Evolutionary conservation across 2,888 invertebrate species (phyloP).

Genomic region (Pogonocherus hispidulus): DNA sequence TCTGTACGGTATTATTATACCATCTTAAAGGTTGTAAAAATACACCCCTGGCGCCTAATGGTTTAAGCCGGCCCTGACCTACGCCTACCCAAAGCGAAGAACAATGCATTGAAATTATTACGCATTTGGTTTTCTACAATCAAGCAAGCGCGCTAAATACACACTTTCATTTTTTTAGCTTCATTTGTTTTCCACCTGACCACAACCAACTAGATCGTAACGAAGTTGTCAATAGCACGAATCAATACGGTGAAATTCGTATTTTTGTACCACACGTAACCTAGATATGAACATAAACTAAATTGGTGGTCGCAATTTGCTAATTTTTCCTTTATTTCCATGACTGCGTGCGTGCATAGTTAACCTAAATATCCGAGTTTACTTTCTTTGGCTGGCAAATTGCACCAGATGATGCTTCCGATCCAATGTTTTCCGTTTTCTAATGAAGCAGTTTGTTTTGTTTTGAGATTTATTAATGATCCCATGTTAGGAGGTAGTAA

Average conservation of each 20-base stretch:
- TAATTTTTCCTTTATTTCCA: background rate
- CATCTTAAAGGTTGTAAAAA: too few relatives aligned
- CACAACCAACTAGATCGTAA: slow-evolving; percentile 1
- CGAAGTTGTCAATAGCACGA: background rate
- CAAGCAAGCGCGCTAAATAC: background rate
- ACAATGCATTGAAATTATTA: background rate
- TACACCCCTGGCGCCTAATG: too few relatives aligned
- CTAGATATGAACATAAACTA: slow-evolving; percentile 6
- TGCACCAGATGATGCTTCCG: background rate
- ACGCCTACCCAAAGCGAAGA: background rate
- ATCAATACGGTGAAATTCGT: slow-evolving; percentile 11
- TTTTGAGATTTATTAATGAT: background rate
- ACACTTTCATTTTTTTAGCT: slow-evolving; percentile 14
- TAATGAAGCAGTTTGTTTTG: background rate
- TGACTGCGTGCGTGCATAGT: background rate
- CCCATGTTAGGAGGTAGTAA: background rate
- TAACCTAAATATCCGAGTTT: background rate
- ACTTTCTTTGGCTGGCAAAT: background rate
- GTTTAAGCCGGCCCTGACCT: too few relatives aligned
- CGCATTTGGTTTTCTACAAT: background rate
- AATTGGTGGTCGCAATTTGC: background rate
- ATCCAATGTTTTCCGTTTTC: background rate
- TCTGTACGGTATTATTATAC: too few relatives aligned
- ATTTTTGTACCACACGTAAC: slow-evolving; percentile 1
- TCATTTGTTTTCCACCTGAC: slow-evolving; percentile 14